Percentiles rank a stretch among this genome's conserved stretches.
These are phyloP conservation scores for Argyra leucocephala DNA, from an alignment of 2,888 invertebrate genomes.

Conservation along the genomic window DNA sequence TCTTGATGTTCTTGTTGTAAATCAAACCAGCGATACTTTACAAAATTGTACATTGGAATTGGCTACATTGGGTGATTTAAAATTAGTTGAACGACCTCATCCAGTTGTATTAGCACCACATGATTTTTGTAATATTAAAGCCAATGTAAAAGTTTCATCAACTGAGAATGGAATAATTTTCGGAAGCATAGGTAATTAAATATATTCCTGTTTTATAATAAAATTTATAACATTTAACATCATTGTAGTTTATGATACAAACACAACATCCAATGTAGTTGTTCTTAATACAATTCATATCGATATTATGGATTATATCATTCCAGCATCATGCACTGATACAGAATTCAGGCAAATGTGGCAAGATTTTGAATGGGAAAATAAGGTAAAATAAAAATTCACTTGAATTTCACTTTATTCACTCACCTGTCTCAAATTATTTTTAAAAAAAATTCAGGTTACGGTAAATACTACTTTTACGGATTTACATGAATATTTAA, in stretches of 20 bases:
- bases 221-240: conserved; percentile 21
- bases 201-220: background rate
- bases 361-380: conserved; percentile 99
- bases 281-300: conserved; percentile 99
- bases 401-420: background rate
- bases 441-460: conserved; percentile 34
- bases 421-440: too few relatives aligned
- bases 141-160: conserved; percentile 97
- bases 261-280: conserved; percentile 70
- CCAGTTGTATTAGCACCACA: conserved; percentile 91
- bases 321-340: conserved; percentile 88
- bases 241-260: conserved; percentile 90
- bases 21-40: conserved; percentile 95
- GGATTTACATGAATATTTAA: conserved; percentile 85
- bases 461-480: conserved; percentile 88
- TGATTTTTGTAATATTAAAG: conserved; percentile 96
- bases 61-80: conserved; percentile 94
- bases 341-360: conserved; percentile 98
- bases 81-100: conserved; percentile 94
- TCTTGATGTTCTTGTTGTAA: conserved; percentile 93
- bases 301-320: conserved; percentile 99
- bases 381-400: conserved; percentile 85
- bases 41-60: conserved; percentile 97
- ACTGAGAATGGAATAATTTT: conserved; percentile 99
- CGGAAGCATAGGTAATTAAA: conserved; percentile 90